phyloP scores from a whole-genome alignment of 2,888 invertebrate genomes.

The Pheosia tremula region DNA sequence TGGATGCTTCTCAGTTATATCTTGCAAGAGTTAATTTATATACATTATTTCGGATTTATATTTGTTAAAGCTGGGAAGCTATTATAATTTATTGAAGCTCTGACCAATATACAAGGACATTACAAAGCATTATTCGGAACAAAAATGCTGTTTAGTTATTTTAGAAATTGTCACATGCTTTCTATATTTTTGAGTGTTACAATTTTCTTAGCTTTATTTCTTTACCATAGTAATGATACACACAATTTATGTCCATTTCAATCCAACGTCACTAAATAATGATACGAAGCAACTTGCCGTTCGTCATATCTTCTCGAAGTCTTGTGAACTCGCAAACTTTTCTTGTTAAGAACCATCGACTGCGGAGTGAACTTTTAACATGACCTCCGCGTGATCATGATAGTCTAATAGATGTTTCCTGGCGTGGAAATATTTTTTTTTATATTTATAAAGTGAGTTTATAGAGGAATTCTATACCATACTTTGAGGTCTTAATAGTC shows the following conservation, averaged over 20 bases:
- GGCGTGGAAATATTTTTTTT: conserved; percentile 3
- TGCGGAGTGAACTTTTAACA: conserved; percentile 42
- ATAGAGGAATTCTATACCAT: no score
- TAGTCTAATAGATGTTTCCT: conserved; percentile 33
- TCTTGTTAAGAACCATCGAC: conserved; percentile 47
- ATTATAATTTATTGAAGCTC: no score
- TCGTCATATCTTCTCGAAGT: conserved; percentile 28
- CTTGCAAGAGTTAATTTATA: no score
- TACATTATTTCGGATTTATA: no score
- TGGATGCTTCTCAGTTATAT: no score
- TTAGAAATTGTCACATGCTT: no score
- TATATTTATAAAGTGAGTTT: not conserved
- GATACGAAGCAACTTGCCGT: conserved; percentile 21
- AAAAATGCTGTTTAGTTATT: no score
- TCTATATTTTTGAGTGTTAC: not conserved
- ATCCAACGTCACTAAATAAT: conserved; percentile 11
- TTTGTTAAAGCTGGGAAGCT: no score
- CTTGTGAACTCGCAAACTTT: conserved; percentile 42
- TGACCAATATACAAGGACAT: no score
- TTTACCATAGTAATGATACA: not conserved
- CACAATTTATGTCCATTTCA: conserved; percentile 12
- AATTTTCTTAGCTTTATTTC: not conserved
- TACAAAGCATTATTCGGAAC: no score
- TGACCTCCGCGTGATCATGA: conserved; percentile 34
- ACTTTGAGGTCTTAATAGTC: no score